Percentiles rank a stretch among this genome's conserved stretches.
Evolutionary conservation across 2,797 vertebrate genomes (phyloP).

Genomic region (Hemibagrus guttatus): DNA sequence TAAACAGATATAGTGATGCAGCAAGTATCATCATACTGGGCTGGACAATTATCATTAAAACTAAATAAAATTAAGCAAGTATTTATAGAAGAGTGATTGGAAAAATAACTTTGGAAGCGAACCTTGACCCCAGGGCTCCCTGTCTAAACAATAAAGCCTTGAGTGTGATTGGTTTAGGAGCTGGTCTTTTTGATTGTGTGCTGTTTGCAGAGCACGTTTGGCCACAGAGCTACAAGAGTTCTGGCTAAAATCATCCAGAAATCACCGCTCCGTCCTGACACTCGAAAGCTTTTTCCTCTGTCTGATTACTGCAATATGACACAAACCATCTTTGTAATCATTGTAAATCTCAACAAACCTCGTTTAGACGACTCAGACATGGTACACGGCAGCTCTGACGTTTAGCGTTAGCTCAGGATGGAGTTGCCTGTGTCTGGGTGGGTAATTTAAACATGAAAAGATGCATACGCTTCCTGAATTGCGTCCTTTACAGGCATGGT

Average conservation of each 20-base stretch:
- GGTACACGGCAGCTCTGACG: constrained; percentile 26
- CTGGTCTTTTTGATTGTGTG: constrained; percentile 63
- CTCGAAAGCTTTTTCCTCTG: constrained; percentile 64
- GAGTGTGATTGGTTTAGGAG: constrained; percentile 68
- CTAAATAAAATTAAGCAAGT: constrained; percentile 31
- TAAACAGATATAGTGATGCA: constrained; percentile 17
- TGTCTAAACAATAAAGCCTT: constrained; percentile 76
- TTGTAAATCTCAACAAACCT: constrained; percentile 61
- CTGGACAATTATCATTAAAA: constrained; percentile 19
- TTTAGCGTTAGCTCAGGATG: constrained; percentile 21
- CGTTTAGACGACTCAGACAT: constrained; percentile 50
- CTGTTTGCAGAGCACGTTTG: constrained; percentile 62
- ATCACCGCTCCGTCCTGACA: constrained; percentile 67
- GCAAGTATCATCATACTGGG: not conserved
- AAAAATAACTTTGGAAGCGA: constrained; percentile 37
- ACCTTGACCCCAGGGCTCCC: constrained; percentile 61
- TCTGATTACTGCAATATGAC: constrained; percentile 67
- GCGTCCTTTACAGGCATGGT: constrained; percentile 8
- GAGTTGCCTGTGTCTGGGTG: constrained; percentile 17
- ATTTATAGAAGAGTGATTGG: constrained; percentile 26
- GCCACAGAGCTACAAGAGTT: constrained; percentile 63
- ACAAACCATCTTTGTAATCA: constrained; percentile 57
- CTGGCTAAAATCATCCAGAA: constrained; percentile 76
- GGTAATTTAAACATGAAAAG: constrained; percentile 31
- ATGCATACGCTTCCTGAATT: constrained; percentile 12